A percentile compares a stretch with the other conserved stretches of the same genome.
phyloP scores from a whole-genome alignment of 2,888 invertebrate genomes.

The Selenia dentaria region DNA sequence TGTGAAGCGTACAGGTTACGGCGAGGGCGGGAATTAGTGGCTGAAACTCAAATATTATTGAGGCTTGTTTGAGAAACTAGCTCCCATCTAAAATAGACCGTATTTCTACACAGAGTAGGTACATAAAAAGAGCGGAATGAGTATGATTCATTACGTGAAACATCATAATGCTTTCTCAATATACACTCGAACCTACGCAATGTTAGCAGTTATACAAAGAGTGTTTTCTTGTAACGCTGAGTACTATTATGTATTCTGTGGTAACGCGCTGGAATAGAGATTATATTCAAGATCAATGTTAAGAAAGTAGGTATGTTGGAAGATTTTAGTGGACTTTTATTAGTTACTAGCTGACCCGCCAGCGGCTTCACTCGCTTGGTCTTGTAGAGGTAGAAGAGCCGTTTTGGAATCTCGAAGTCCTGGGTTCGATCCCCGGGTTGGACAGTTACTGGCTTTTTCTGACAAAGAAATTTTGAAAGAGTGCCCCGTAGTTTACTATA shows the following conservation, averaged over 20 bases:
- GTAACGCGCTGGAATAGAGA: slow-evolving; percentile 8
- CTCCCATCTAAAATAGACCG: slow-evolving; percentile 19
- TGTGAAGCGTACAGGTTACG: slow-evolving; percentile 36
- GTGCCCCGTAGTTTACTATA: too few relatives aligned
- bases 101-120: slow-evolving; percentile 10
- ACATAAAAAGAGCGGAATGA: slow-evolving; percentile 1
- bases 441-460: too few relatives aligned
- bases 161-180: slow-evolving; percentile 20
- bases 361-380: too few relatives aligned
- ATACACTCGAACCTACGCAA: slow-evolving; percentile 14
- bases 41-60: slow-evolving; percentile 52
- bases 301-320: too few relatives aligned
- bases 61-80: slow-evolving; percentile 45
- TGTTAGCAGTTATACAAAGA: slow-evolving; percentile 9
- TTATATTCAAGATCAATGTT: slow-evolving; percentile 5
- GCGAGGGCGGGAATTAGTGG: slow-evolving; percentile 46
- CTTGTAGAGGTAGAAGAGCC: too few relatives aligned
- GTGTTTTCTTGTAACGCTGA: slow-evolving; percentile 13
- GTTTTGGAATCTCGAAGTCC: too few relatives aligned
- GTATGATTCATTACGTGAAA: slow-evolving; percentile 13
- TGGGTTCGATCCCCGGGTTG: too few relatives aligned
- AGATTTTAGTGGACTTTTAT: too few relatives aligned
- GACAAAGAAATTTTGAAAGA: too few relatives aligned
- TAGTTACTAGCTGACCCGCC: too few relatives aligned
- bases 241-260: too few relatives aligned